phyloP scores from a whole-genome alignment of 2,888 invertebrate species.

The Apodemia mormo region DNA sequence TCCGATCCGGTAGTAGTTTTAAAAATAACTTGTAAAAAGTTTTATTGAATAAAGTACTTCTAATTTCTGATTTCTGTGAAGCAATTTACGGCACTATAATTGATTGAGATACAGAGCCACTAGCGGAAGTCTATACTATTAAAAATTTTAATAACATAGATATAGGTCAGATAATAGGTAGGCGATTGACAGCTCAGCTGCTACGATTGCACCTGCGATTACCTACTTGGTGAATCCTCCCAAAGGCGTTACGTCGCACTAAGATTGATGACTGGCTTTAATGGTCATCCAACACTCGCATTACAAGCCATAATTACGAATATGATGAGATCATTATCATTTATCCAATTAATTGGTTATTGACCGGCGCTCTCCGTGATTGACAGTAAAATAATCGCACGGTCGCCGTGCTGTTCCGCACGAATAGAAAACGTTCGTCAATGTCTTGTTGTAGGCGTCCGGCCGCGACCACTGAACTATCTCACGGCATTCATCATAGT shows the following conservation, averaged over 20 bases:
- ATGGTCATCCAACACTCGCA: neutral
- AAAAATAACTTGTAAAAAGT: no score
- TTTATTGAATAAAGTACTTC: no score
- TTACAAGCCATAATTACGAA: neutral
- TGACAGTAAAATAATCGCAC: conserved; percentile 28
- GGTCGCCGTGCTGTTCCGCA: conserved; percentile 26
- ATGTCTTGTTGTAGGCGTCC: conserved; percentile 10
- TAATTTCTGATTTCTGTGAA: no score
- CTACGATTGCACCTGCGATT: neutral
- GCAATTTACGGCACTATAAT: no score
- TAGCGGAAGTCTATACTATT: no score
- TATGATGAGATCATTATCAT: conserved; percentile 13
- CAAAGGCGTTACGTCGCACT: neutral
- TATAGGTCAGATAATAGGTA: neutral
- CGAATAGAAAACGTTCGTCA: conserved; percentile 22
- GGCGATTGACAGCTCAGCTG: neutral
- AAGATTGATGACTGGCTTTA: neutral
- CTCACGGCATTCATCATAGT: conserved; percentile 20
- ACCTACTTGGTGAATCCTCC: neutral
- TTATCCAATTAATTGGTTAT: conserved; percentile 19
- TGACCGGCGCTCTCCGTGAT: conserved; percentile 15
- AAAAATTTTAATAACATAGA: neutral
- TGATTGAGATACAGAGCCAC: no score
- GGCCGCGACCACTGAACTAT: conserved; percentile 21
- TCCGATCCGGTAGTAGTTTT: no score